Evolutionary conservation across 2,797 vertebrate genomes (phyloP).

Genomic region (Vultur gryphus): DNA sequence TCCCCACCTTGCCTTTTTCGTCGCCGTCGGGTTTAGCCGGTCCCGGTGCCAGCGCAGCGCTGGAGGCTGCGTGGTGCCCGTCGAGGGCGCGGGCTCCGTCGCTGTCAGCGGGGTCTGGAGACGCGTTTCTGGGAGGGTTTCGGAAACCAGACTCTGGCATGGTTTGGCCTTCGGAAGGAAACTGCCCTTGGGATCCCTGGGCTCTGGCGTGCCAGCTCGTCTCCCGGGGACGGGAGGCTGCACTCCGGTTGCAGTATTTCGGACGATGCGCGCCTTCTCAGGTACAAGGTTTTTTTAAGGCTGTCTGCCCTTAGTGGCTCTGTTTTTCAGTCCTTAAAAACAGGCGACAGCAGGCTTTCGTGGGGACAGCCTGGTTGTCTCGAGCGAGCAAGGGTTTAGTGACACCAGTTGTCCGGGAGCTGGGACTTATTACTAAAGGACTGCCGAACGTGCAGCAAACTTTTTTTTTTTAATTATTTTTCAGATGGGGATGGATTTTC

Average conservation of each 20-base stretch:
- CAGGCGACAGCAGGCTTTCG: not conserved
- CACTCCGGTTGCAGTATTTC: rapidly evolving
- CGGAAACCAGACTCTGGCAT: rapidly evolving
- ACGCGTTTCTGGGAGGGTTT: not conserved
- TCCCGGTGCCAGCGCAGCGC: not conserved
- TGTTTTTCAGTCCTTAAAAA: not conserved
- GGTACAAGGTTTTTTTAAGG: not conserved
- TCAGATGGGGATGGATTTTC: not conserved
- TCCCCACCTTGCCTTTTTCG: not conserved
- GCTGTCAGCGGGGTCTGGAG: not conserved
- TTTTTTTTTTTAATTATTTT: not conserved
- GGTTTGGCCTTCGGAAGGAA: not conserved
- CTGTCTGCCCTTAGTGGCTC: not conserved
- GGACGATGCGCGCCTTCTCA: not conserved
- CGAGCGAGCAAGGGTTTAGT: not conserved
- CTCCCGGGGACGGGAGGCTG: not conserved
- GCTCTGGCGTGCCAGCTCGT: not conserved
- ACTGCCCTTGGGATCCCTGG: not conserved
- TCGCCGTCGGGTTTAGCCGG: not conserved
- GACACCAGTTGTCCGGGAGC: not conserved
- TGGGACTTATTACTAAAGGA: not conserved
- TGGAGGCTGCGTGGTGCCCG: not conserved
- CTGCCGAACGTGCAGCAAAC: not conserved
- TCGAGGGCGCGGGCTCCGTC: not conserved
- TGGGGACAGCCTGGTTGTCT: not conserved